Percentiles rank a stretch among this genome's conserved stretches.
Conservation (phyloP, 2,888 invertebrate species). For the Folsomia candida region DNA sequence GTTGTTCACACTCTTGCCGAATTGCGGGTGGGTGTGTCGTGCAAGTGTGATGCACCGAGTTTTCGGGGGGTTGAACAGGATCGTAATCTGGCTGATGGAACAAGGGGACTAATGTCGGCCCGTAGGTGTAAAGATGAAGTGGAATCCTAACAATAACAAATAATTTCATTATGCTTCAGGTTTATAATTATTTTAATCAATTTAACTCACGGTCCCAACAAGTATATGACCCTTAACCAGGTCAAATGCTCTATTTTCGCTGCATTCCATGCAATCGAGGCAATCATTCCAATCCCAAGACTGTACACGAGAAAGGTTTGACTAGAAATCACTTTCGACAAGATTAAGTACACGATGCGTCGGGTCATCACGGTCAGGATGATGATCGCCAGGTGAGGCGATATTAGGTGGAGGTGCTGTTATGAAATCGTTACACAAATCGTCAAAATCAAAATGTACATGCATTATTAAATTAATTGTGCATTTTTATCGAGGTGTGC, state of each 20-base stretch:
- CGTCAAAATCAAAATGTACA: neutral
- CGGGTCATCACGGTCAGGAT: neutral
- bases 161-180: neutral
- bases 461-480: neutral
- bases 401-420: neutral
- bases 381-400: neutral
- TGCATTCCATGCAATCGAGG: neutral
- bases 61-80: constrained; percentile 15
- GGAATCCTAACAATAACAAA: constrained; percentile 16
- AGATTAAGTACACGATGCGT: neutral
- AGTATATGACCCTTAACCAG: constrained; percentile 28
- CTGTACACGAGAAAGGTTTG: neutral
- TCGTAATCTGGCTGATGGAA: constrained; percentile 20
- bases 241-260: neutral
- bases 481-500: too few relatives aligned
- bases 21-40: constrained; percentile 41
- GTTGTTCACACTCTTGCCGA: constrained; percentile 74
- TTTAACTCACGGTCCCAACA: constrained; percentile 47
- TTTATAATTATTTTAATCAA: neutral
- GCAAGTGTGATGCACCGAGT: constrained; percentile 42
- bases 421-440: neutral
- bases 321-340: neutral
- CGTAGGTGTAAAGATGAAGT: constrained; percentile 45
- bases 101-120: constrained; percentile 31
- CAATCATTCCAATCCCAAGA: neutral